Evolutionary conservation across 2,797 vertebrate species (phyloP), one percentile per base, ranked within the genome.

Genomic region (Acropternis orthonyx): DNA sequence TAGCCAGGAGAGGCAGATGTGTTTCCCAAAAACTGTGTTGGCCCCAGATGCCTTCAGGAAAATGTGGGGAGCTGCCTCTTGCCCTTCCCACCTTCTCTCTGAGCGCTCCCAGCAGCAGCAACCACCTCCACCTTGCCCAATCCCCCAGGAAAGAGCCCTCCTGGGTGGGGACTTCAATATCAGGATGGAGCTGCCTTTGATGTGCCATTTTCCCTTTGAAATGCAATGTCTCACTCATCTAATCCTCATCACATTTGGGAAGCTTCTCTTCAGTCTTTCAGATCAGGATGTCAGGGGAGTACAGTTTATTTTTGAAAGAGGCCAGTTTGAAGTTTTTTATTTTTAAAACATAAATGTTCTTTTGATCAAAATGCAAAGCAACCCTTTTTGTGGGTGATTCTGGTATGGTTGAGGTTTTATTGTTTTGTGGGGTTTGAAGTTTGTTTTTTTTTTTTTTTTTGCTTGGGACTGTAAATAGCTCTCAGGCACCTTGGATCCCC

Each of bases 141-240:
- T 79, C 77, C 94, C 89, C 28, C 93, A 91, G 90, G 78, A 92
- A 71, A 83, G 92, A 92, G 74, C 84, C 52, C 96, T 85, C 90
- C 86, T 72, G 91, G 77, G 88, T 84, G 79, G 84, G 66, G 48
- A 71, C 77, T 93, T 97, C 95, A 92, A 24, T 77, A 41, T 84
- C 17, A 2, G 61, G 46, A 91, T 85, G 73, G 48, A 82, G 75
- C 39, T 1, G 5, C 62, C 56, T 96, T 94, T 97, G 92, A 97
- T 93, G 87, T 95, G 72, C 68, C 73, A 51, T 44, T 91, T 92
- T 74, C 74, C 46, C 94, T 97, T 97, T 97, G 95, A 97, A 96
- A 96, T 96, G 93, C 91, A 97, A 88, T 91, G 43, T 49, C 74
- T 94, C 93, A 12, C 85, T 95, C 77, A 12, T 87, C 94, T 84